A percentile compares a stretch with the other conserved stretches of the same genome.
Evolutionary conservation across 1,140 invertebrate species (phyloP).

Genomic region (Drosophila kanapiae): DNA sequence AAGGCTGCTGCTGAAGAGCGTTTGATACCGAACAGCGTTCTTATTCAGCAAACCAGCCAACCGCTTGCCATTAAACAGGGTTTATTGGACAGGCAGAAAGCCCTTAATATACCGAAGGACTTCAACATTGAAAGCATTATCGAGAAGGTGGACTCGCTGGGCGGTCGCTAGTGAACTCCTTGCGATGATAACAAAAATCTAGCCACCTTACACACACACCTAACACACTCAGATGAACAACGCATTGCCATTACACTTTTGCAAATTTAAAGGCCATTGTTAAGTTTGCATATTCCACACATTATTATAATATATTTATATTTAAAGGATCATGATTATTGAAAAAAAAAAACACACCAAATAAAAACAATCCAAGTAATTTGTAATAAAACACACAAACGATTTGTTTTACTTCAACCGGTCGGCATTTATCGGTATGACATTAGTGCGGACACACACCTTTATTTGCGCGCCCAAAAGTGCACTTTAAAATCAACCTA

Average conservation of each 20-base stretch:
- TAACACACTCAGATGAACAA: conserved; percentile 58
- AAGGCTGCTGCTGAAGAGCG: conserved; percentile 42
- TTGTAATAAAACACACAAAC: neutral
- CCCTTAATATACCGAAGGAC: neutral
- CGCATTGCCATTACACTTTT: conserved; percentile 31
- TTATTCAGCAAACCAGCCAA: conserved; percentile 10
- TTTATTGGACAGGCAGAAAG: neutral
- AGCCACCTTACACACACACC: conserved; percentile 39
- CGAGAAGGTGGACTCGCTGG: conserved; percentile 13
- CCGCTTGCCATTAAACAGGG: neutral
- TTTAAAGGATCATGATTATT: neutral
- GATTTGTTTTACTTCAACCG: no score
- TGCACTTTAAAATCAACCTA: neutral
- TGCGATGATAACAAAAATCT: conserved; percentile 36
- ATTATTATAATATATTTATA: no score
- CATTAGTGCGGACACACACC: no score
- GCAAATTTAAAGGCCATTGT: conserved; percentile 38
- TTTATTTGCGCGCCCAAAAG: neutral
- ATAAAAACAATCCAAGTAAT: neutral
- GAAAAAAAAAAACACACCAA: no score
- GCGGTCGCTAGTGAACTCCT: conserved; percentile 23
- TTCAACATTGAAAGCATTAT: conserved; percentile 1
- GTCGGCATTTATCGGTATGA: no score
- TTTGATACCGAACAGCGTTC: conserved; percentile 38
- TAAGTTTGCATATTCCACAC: conserved; percentile 18